Evolutionary conservation across 2,113 vertebrate species (phyloP).

Genomic region (Grallaria varia): DNA sequence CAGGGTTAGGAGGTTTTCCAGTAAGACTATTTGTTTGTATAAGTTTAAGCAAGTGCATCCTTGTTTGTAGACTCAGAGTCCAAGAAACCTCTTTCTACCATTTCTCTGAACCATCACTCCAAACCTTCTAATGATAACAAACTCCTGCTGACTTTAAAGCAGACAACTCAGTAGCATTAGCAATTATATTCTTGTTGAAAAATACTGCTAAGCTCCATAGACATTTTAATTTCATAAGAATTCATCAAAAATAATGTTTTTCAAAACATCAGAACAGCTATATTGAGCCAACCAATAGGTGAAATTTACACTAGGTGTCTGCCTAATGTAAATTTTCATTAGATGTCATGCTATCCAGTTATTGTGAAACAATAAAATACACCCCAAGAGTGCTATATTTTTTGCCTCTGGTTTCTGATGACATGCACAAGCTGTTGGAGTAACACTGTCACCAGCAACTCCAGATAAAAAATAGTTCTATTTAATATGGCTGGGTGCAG

Average conservation of each 20-base stretch:
- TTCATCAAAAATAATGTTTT: background rate
- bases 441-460: conserved; percentile 7
- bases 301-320: background rate
- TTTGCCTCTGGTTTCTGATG: background rate
- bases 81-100: background rate
- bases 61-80: background rate
- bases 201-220: background rate
- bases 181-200: background rate
- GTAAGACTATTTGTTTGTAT: background rate
- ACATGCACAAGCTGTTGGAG: background rate
- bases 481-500: conserved; percentile 6
- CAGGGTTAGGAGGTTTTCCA: background rate
- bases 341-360: background rate
- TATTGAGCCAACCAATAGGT: background rate
- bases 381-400: background rate
- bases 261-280: background rate
- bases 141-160: background rate
- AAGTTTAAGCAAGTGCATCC: background rate
- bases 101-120: background rate
- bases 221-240: background rate
- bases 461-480: background rate
- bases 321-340: conserved; percentile 25
- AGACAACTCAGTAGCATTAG: background rate
- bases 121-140: background rate
- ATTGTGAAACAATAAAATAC: conserved; percentile 14